phyloP scores from a whole-genome alignment of 2,797 vertebrate species.

The Melanotaenia pygmaea region DNA sequence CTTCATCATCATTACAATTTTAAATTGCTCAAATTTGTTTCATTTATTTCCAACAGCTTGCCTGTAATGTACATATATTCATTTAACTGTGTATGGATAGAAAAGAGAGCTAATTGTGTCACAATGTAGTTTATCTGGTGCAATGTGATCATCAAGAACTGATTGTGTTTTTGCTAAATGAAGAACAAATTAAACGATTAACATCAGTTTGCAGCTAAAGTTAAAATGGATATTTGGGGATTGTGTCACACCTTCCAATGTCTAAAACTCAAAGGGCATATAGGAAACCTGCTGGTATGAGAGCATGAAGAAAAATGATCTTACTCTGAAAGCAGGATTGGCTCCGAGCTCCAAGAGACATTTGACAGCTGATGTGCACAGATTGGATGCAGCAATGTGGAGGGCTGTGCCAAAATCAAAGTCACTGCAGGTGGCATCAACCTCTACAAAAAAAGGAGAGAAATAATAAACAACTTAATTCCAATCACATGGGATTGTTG shows the following conservation, averaged over 20 bases:
- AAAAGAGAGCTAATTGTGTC: no score
- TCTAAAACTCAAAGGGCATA: neutral
- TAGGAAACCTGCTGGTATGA: conserved; percentile 6
- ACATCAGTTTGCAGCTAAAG: neutral
- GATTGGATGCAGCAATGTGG: conserved; percentile 95
- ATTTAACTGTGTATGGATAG: no score
- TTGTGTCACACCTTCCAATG: neutral
- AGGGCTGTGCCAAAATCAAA: conserved; percentile 98
- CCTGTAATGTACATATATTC: no score
- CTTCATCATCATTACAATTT: no score
- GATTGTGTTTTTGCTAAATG: neutral
- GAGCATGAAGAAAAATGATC: conserved; percentile 4
- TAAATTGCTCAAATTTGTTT: no score
- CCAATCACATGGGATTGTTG: neutral
- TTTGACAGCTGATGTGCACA: conserved; percentile 91
- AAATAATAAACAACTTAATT: conserved; percentile 1
- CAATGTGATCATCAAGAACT: neutral
- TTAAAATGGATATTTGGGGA: neutral
- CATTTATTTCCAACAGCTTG: no score
- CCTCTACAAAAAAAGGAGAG: conserved; percentile 79
- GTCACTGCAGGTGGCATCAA: conserved; percentile 97
- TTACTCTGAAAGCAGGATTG: conserved; percentile 95
- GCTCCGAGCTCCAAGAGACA: conserved; percentile 94
- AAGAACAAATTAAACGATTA: neutral
- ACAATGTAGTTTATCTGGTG: neutral